Evolutionary conservation across 2,888 invertebrate genomes (phyloP).

Genomic region (Leucoma salicis): DNA sequence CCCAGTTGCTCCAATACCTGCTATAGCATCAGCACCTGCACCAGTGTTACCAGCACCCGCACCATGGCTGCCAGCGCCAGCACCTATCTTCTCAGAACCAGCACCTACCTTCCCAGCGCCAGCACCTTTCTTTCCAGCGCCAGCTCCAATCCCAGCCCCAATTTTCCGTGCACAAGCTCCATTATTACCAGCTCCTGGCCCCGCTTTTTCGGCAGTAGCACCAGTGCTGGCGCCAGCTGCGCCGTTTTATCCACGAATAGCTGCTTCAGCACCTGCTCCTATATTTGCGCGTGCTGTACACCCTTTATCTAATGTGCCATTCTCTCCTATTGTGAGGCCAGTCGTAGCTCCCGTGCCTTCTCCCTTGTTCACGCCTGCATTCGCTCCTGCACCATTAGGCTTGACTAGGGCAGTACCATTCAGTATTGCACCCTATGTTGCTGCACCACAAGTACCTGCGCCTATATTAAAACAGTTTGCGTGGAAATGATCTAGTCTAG

Average conservation of each 20-base stretch:
- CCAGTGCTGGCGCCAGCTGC: constrained; percentile 21
- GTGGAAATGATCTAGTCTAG: constrained; percentile 65
- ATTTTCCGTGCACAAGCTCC: constrained; percentile 28
- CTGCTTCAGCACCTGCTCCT: constrained; percentile 32
- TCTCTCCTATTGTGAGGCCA: constrained; percentile 47
- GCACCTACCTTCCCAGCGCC: constrained; percentile 29
- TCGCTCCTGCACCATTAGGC: constrained; percentile 48
- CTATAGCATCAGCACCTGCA: constrained; percentile 24
- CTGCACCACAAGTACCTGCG: constrained; percentile 45
- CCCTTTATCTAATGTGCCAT: constrained; percentile 43
- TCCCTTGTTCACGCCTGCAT: constrained; percentile 43
- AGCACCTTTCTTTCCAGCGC: constrained; percentile 28
- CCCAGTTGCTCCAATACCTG: constrained; percentile 39
- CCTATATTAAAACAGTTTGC: constrained; percentile 56
- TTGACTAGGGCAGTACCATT: constrained; percentile 47
- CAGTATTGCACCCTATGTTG: constrained; percentile 46
- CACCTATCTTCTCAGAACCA: constrained; percentile 32
- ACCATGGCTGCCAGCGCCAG: constrained; percentile 35
- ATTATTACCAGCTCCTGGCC: constrained; percentile 16
- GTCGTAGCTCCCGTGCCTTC: constrained; percentile 36
- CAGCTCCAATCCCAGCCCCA: constrained; percentile 31
- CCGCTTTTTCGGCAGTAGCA: constrained; percentile 29
- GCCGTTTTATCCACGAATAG: constrained; percentile 29
- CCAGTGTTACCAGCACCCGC: constrained; percentile 29
- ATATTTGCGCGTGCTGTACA: constrained; percentile 33